A percentile compares a stretch with the other conserved stretches of the same genome.
Conservation (phyloP, 2,888 invertebrate species). For the Tenthredo livida region DNA sequence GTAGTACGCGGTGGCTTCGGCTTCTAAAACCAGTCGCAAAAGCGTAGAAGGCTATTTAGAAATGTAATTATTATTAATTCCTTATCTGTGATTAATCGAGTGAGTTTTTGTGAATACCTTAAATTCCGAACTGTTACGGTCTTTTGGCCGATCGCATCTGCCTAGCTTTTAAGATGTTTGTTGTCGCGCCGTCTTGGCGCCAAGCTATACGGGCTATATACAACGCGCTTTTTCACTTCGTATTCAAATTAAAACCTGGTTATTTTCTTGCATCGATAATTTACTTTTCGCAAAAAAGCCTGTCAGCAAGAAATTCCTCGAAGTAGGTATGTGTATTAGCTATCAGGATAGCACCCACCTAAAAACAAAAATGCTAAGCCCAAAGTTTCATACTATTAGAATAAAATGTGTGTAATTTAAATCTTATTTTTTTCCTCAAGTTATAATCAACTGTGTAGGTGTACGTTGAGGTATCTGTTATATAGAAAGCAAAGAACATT, state of each 20-base stretch:
- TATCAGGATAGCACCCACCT: not conserved
- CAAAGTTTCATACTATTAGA: not conserved
- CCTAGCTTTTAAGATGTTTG: slow-evolving; percentile 48
- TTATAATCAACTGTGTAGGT: not conserved
- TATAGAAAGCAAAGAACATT: not conserved
- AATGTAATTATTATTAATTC: slow-evolving; percentile 32
- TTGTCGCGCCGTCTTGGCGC: slow-evolving; percentile 53
- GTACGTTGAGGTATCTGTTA: not conserved
- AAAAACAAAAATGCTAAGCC: not conserved
- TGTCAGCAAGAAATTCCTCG: not conserved
- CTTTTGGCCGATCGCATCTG: slow-evolving; percentile 21
- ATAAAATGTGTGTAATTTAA: not conserved
- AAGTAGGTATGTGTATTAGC: not conserved
- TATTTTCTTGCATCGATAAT: slow-evolving; percentile 35
- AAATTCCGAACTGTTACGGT: slow-evolving; percentile 39
- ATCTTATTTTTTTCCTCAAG: not conserved
- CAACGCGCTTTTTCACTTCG: slow-evolving; percentile 15
- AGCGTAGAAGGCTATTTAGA: slow-evolving; percentile 28
- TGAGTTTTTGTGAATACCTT: slow-evolving; percentile 53
- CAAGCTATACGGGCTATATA: slow-evolving; percentile 9
- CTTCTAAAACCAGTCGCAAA: not conserved
- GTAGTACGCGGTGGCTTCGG: not conserved
- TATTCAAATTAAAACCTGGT: slow-evolving; percentile 40
- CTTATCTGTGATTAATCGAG: slow-evolving; percentile 53
- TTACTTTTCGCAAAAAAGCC: not conserved